Conservation (phyloP, 1,140 invertebrate genomes). For the Paraescarpia echinospica region DNA sequence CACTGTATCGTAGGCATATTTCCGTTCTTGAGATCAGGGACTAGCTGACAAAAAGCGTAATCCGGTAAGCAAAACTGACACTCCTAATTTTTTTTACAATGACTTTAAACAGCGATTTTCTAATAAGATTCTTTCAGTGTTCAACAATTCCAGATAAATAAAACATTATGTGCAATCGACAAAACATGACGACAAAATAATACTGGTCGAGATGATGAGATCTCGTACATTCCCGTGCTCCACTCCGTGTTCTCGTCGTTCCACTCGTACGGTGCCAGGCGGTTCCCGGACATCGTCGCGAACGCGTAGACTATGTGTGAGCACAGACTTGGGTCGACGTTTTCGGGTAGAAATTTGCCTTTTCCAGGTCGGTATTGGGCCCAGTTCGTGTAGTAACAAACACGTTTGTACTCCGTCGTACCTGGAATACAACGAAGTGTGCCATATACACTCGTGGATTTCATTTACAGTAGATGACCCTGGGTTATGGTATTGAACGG, state of each 20-base stretch:
- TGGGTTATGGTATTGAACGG: neutral
- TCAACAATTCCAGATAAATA: neutral
- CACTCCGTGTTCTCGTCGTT: constrained; percentile 48
- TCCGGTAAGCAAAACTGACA: no score
- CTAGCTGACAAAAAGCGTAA: no score
- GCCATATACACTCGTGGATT: neutral
- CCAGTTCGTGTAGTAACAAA: constrained; percentile 57
- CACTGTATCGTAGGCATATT: no score
- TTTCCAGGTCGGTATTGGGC: constrained; percentile 46
- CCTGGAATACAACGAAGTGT: neutral
- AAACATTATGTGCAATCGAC: neutral
- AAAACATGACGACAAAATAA: neutral
- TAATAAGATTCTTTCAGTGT: no score
- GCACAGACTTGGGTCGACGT: constrained; percentile 73
- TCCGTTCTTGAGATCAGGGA: no score
- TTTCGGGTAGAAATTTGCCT: constrained; percentile 63
- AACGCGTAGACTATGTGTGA: constrained; percentile 81
- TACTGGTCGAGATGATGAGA: neutral
- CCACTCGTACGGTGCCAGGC: constrained; percentile 47
- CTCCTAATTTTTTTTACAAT: no score
- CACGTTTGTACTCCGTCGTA: constrained; percentile 33
- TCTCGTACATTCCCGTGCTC: constrained; percentile 45
- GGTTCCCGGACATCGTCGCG: constrained; percentile 66
- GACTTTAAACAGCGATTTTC: no score
- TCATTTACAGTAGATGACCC: neutral